phyloP scores from a whole-genome alignment of 92 coral and sea anemone genomes.

The Bergia puertoricense region DNA sequence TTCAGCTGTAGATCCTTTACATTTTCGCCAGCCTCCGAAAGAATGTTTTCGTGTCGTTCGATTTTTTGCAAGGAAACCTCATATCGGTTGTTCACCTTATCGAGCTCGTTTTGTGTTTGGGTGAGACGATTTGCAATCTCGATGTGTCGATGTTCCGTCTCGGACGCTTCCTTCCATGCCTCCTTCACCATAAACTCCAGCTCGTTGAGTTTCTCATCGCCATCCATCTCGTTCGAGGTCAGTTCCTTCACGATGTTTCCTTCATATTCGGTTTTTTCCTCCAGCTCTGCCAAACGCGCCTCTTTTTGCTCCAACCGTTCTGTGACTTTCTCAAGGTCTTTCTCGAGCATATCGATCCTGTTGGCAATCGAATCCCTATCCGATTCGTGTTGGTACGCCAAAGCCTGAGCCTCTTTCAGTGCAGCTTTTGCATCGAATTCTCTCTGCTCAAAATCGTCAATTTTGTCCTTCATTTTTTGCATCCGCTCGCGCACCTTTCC shows the following conservation, averaged over 20 bases:
- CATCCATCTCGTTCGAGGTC: conserved; percentile 74
- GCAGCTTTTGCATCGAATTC: conserved; percentile 67
- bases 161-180: conserved; percentile 58
- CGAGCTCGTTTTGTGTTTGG: conserved; percentile 74
- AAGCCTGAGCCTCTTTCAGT: conserved; percentile 62
- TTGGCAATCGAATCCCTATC: conserved; percentile 79
- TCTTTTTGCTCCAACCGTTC: conserved; percentile 58
- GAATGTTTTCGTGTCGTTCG: conserved; percentile 53
- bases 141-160: conserved; percentile 58
- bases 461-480: conserved; percentile 81
- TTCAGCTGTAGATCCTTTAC: conserved; percentile 64
- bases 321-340: conserved; percentile 61
- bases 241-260: conserved; percentile 69
- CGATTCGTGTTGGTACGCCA: conserved; percentile 65
- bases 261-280: conserved; percentile 60
- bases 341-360: conserved; percentile 61
- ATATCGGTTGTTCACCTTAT: conserved; percentile 58
- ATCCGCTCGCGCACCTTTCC: conserved; percentile 82
- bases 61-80: conserved; percentile 51
- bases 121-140: conserved; percentile 70
- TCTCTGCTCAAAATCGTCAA: conserved; percentile 80
- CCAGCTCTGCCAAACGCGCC: conserved; percentile 50
- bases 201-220: conserved; percentile 67
- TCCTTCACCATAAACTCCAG: conserved; percentile 68
- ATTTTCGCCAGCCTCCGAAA: conserved; percentile 67